Evolutionary conservation across 2,888 invertebrate genomes (phyloP), one percentile per base, ranked within the genome.

Genomic region (Tribolium freemani): DNA sequence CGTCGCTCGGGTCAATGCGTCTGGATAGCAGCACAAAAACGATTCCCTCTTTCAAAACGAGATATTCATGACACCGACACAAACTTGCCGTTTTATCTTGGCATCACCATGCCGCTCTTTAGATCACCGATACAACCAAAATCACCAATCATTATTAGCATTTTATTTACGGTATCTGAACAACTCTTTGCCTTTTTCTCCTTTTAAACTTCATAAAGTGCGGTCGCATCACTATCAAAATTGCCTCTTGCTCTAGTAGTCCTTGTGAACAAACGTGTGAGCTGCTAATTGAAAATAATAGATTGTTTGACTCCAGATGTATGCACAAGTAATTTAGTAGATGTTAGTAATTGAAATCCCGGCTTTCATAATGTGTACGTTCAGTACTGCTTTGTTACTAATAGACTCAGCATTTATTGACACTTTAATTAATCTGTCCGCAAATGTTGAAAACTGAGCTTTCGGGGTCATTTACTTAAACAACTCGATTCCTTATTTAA

Each of bases 1-100:
- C 77, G 79, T 77, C 76, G 74, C 67, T 57, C 77, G 75, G 79
- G 79, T 80, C 79, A 78, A 75, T 78, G 76, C 74, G 76, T 75
- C 73, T 72, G 70, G 64, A 76, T 77, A 77, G 78, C 74, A 51
- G 57, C 58, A 50, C 68, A 68, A 68, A 68, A 68, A 68, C 68
- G 68, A 68, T 68, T 26, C 30, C 38, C 58, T 68, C 57, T 68
- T 57, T 68, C 68, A 54, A 64, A 64, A 64, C 57, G 50, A 68
- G 68, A 68, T 57, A 68, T 57, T 57, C 68, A 68, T 68, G 54
- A 64, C 45, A 45, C 48, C 57, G 48, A 68, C 68, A 68, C 64
- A 53, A 64, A 38, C 10, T 54, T 44, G 63, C 20, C 10, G 30
- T 50, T 63, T 63, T 63, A 63, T 63, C 63, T 63, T 20, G 63